phyloP scores from a whole-genome alignment of 2,888 invertebrate species.

The Chelonus formosanus region DNA sequence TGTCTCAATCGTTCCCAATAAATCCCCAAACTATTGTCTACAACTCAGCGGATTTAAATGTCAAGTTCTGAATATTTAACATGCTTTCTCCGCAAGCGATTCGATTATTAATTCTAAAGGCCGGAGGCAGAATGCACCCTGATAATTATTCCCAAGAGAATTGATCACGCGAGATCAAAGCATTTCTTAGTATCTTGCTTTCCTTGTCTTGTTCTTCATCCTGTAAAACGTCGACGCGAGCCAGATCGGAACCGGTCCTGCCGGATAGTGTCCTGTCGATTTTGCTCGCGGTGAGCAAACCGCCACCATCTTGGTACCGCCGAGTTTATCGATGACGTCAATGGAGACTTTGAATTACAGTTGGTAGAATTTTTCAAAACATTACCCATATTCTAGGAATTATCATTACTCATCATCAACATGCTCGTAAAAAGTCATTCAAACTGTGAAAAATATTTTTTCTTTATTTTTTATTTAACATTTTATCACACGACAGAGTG shows the following conservation, averaged over 20 bases:
- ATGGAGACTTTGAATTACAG: too few relatives aligned
- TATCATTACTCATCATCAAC: too few relatives aligned
- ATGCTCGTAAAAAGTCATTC: too few relatives aligned
- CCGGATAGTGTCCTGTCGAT: constrained; percentile 49
- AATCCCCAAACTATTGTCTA: too few relatives aligned
- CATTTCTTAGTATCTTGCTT: constrained; percentile 20
- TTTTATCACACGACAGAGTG: not conserved
- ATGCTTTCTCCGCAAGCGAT: not conserved
- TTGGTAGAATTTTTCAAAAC: not conserved
- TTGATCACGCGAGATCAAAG: constrained; percentile 24
- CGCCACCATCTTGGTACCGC: constrained; percentile 15
- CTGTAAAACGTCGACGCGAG: constrained; percentile 34
- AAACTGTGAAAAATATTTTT: too few relatives aligned
- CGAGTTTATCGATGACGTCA: constrained; percentile 16
- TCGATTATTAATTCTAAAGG: constrained; percentile 21
- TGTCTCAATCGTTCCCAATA: too few relatives aligned
- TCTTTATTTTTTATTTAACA: too few relatives aligned
- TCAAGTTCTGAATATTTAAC: constrained; percentile 1
- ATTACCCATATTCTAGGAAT: too few relatives aligned
- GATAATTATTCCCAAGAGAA: constrained; percentile 17
- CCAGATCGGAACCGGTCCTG: constrained; percentile 43
- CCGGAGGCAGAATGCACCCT: constrained; percentile 11
- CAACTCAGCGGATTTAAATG: not conserved
- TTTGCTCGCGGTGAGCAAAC: constrained; percentile 40
- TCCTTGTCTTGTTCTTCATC: constrained; percentile 17